Conservation (phyloP, 2,888 invertebrate genomes). For the Lasioglossum villosulum region DNA sequence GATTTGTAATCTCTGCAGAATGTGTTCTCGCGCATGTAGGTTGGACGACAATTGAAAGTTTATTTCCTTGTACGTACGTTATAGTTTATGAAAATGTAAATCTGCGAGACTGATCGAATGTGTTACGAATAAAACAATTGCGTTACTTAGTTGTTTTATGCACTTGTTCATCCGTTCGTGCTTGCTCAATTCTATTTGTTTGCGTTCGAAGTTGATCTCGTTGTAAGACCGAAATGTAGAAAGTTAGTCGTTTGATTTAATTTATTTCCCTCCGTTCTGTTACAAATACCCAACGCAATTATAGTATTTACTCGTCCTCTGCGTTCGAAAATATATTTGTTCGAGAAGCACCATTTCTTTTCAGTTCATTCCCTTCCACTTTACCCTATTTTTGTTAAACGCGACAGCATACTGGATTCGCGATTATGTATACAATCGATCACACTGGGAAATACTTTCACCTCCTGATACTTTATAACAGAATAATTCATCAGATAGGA, state of each 20-base stretch:
- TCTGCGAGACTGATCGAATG: background rate
- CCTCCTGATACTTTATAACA: slow-evolving; percentile 4
- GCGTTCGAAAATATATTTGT: background rate
- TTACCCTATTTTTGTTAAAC: background rate
- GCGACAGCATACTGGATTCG: background rate
- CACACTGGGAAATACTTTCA: slow-evolving; percentile 21
- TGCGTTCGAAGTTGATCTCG: background rate
- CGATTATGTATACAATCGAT: background rate
- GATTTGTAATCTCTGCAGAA: background rate
- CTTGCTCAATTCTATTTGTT: background rate
- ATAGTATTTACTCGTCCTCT: background rate
- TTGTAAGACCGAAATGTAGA: background rate
- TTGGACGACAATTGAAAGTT: background rate
- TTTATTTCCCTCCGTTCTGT: background rate
- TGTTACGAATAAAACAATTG: background rate
- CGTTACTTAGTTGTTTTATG: background rate
- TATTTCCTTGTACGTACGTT: background rate
- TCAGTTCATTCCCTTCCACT: background rate
- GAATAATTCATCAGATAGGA: slow-evolving; percentile 8
- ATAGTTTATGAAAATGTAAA: background rate
- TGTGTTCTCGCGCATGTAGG: background rate
- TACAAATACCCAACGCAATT: background rate
- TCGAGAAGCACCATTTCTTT: background rate
- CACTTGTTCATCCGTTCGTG: background rate
- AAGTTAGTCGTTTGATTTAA: background rate